These are phyloP conservation scores for Cabera pusaria DNA, from an alignment of 2,888 invertebrate genomes.

Conservation along the genomic window DNA sequence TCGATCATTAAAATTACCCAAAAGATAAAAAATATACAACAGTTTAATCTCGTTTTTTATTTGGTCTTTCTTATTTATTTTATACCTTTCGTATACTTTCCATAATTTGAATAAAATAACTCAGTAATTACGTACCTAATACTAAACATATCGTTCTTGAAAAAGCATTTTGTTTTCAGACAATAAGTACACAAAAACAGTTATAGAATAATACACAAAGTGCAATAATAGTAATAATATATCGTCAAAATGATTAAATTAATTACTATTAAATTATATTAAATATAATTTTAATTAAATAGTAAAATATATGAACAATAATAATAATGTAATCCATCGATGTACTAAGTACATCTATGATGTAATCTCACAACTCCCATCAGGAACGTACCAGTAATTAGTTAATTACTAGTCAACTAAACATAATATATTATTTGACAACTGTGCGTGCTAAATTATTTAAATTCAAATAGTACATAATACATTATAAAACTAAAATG, in stretches of 20 bases:
- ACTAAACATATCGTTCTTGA: too few species aligned
- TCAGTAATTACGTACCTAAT: too few species aligned
- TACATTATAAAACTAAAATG: too few species aligned
- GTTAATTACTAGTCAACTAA: slow-evolving; percentile 50
- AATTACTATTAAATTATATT: not conserved
- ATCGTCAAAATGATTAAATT: slow-evolving; percentile 1
- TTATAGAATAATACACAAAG: too few species aligned
- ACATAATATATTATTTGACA: slow-evolving; percentile 2
- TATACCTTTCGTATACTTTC: slow-evolving; percentile 43
- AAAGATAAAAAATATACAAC: too few species aligned
- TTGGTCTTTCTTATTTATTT: slow-evolving; percentile 33
- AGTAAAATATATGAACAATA: not conserved
- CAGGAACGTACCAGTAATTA: slow-evolving; percentile 54
- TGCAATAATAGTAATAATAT: too few species aligned
- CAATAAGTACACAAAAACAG: too few species aligned
- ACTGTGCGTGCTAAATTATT: not conserved
- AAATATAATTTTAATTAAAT: not conserved
- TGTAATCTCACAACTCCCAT: slow-evolving; percentile 47
- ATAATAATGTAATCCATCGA: too few species aligned
- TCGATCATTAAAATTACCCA: too few species aligned
- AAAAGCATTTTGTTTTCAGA: too few species aligned
- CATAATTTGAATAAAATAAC: slow-evolving; percentile 11
- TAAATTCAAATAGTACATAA: too few species aligned
- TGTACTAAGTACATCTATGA: too few species aligned
- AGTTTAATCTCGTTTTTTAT: slow-evolving; percentile 1